Evolutionary conservation across 2,113 vertebrate genomes (phyloP).

Genomic region (Xiphorhynchus elegans): DNA sequence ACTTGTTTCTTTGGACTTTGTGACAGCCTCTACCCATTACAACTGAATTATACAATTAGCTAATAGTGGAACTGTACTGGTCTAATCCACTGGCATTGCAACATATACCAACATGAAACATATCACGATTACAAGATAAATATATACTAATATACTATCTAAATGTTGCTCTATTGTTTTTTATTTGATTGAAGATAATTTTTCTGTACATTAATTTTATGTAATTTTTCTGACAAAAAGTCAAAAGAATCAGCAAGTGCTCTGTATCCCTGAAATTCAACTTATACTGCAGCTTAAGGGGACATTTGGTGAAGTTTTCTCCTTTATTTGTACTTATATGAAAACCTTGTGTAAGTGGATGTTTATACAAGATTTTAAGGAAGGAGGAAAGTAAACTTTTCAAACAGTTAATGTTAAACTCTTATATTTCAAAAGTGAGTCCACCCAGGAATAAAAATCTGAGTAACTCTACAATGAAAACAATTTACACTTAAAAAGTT

Average conservation of each 20-base stretch:
- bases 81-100: neutral
- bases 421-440: neutral
- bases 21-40: neutral
- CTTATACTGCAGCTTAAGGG: neutral
- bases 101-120: neutral
- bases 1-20: neutral
- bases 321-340: neutral
- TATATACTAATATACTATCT: neutral
- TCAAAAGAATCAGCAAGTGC: neutral
- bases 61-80: neutral
- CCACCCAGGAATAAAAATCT: neutral
- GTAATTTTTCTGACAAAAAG: too few relatives aligned
- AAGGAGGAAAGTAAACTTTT: neutral
- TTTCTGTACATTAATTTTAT: neutral
- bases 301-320: neutral
- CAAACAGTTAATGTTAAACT: neutral
- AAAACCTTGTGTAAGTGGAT: neutral
- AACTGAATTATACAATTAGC: neutral
- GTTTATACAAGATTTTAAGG: neutral
- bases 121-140: neutral
- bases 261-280: neutral
- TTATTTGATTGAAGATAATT: neutral
- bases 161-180: neutral
- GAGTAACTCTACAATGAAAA: neutral
- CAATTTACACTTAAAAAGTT: neutral